phyloP scores from a whole-genome alignment of 2,113 vertebrate genomes.

The Scartelaos histophorus region DNA sequence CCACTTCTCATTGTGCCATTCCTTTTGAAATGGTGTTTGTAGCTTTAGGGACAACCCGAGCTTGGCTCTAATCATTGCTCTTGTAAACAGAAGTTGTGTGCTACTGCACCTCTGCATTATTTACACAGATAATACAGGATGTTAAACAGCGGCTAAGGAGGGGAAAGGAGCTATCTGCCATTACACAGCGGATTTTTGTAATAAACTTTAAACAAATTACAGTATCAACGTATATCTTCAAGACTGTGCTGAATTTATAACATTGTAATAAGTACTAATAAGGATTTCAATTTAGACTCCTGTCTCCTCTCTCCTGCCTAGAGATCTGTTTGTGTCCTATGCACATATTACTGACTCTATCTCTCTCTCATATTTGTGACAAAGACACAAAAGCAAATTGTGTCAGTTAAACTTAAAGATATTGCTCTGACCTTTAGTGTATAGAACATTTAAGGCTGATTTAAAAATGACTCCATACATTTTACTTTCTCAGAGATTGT shows the following conservation, averaged over 20 bases:
- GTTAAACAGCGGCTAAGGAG: constrained; percentile 47
- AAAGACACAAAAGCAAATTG: too few species aligned
- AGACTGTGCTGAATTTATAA: not conserved
- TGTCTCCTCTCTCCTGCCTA: too few species aligned
- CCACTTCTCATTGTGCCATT: not conserved
- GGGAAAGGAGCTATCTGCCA: constrained; percentile 44
- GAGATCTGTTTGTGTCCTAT: too few species aligned
- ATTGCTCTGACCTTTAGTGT: too few species aligned
- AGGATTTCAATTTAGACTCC: not conserved
- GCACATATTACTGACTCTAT: too few species aligned
- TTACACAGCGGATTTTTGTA: constrained; percentile 15
- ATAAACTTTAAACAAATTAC: not conserved
- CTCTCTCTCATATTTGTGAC: too few species aligned
- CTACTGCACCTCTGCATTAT: constrained; percentile 57
- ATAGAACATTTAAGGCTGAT: too few species aligned
- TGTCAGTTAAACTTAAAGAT: too few species aligned
- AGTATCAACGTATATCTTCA: not conserved
- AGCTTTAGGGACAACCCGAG: constrained; percentile 40
- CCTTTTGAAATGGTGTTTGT: constrained; percentile 22
- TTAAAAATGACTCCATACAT: too few species aligned
- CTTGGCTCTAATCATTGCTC: constrained; percentile 59
- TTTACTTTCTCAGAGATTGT: too few species aligned
- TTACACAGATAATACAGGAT: constrained; percentile 58
- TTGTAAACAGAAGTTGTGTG: constrained; percentile 62
- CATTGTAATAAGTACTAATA: not conserved